Conservation (phyloP, 2,113 vertebrate genomes). For the Neotragus moschatus region DNA sequence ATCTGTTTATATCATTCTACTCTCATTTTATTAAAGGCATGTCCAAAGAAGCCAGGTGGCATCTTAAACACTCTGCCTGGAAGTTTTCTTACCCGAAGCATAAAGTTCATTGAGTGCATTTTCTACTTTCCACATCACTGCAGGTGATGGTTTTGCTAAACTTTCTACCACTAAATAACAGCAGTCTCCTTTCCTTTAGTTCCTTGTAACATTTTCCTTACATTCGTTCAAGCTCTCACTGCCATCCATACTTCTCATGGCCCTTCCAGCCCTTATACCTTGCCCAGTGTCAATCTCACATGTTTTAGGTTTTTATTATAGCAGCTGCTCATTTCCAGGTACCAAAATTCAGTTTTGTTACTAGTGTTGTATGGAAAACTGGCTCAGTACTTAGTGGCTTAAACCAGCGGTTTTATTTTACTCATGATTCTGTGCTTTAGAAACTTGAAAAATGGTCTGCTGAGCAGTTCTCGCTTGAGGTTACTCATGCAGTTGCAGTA, state of each 20-base stretch:
- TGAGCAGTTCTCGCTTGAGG: constrained; percentile 1
- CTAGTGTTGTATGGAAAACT: background rate
- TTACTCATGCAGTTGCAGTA: background rate
- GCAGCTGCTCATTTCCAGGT: background rate
- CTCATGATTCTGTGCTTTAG: background rate
- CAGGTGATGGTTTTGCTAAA: background rate
- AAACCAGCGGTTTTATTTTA: background rate
- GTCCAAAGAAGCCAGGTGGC: background rate
- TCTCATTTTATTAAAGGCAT: background rate
- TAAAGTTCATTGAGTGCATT: background rate
- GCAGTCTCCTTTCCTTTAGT: background rate
- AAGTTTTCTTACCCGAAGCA: background rate
- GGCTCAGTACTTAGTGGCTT: background rate
- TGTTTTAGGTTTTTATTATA: background rate
- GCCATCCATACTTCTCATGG: background rate
- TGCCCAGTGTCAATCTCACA: background rate
- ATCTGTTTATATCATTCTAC: background rate
- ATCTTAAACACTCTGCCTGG: background rate
- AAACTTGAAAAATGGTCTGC: constrained; percentile 3
- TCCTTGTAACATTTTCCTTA: background rate
- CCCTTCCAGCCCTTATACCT: background rate
- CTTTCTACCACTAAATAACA: background rate
- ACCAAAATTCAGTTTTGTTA: background rate
- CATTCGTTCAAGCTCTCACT: background rate
- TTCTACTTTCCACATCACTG: background rate